These are phyloP conservation scores for Caerostris darwini DNA, from an alignment of 1,140 invertebrate genomes.

Conservation along the genomic window DNA sequence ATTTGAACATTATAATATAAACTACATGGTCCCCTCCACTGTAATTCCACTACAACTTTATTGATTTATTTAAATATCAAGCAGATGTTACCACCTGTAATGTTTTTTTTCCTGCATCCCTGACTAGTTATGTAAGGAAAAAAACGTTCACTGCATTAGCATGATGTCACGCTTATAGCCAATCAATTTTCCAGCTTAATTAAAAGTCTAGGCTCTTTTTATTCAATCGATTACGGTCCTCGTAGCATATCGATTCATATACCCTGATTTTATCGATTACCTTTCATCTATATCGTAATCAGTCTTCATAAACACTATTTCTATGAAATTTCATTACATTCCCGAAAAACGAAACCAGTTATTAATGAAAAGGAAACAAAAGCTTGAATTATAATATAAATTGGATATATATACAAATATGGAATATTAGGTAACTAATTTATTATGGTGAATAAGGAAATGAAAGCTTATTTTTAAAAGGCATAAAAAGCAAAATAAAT, in stretches of 20 bases:
- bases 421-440: too few relatives aligned
- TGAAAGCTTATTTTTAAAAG: too few relatives aligned
- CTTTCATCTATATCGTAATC: neutral
- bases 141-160: neutral
- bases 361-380: too few relatives aligned
- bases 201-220: conserved; percentile 1
- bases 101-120: neutral
- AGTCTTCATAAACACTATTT: conserved; percentile 3
- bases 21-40: neutral
- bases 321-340: too few relatives aligned
- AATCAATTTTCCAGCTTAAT: conserved; percentile 27
- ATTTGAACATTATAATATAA: too few relatives aligned
- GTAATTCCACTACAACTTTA: neutral
- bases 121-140: neutral
- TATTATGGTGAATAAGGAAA: too few relatives aligned
- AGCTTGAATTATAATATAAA: too few relatives aligned
- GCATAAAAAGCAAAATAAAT: too few relatives aligned
- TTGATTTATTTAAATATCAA: neutral
- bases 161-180: conserved; percentile 20
- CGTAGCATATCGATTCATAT: neutral
- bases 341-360: too few relatives aligned
- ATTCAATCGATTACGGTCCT: neutral
- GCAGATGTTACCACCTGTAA: conserved; percentile 35
- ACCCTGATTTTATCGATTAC: conserved; percentile 30
- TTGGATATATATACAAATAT: too few relatives aligned